phyloP scores from a whole-genome alignment of 2,113 vertebrate genomes.

The Cheirogaleus medius region DNA sequence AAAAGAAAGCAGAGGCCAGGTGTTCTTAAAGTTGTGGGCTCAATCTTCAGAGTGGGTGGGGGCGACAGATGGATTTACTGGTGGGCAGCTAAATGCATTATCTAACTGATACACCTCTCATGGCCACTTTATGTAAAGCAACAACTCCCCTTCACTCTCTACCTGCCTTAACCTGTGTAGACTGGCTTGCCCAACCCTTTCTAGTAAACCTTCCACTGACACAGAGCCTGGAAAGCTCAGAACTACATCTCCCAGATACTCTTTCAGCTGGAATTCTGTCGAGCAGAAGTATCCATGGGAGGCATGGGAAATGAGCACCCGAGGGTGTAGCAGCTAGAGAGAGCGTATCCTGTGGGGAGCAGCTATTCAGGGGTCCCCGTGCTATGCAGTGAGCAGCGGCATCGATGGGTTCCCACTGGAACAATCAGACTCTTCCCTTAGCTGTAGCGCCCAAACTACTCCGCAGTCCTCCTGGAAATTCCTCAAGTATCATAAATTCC shows the following conservation, averaged over 20 bases:
- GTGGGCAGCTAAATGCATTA: neutral
- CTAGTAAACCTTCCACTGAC: neutral
- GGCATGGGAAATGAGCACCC: neutral
- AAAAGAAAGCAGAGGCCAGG: neutral
- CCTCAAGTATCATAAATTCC: neutral
- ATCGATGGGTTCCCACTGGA: neutral
- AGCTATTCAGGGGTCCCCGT: accelerated
- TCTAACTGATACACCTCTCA: neutral
- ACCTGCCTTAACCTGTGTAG: neutral
- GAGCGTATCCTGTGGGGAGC: neutral
- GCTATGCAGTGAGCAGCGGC: accelerated
- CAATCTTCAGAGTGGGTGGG: neutral
- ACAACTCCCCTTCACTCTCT: neutral
- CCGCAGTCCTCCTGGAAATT: neutral
- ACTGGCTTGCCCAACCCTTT: neutral
- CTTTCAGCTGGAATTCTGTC: neutral
- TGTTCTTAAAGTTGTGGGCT: neutral
- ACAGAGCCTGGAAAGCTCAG: neutral
- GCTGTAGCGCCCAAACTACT: neutral
- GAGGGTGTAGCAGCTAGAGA: accelerated
- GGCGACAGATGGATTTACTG: neutral
- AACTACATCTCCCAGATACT: neutral
- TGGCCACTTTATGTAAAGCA: neutral
- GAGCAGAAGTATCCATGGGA: neutral
- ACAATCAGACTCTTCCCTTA: neutral